A percentile compares a stretch with the other conserved stretches of the same genome.
Evolutionary conservation across 2,888 invertebrate species (phyloP).

Genomic region (Strigamia crassipes): DNA sequence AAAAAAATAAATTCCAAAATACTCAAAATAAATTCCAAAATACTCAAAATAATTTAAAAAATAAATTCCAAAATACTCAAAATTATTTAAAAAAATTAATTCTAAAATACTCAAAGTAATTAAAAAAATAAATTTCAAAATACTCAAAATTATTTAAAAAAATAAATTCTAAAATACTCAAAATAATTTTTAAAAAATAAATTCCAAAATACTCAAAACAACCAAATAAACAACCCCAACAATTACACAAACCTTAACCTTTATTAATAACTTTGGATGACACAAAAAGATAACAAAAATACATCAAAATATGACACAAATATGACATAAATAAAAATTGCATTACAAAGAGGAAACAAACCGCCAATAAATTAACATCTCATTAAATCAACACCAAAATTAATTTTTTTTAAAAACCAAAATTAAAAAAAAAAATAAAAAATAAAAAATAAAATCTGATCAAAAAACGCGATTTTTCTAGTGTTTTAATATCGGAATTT

Average conservation of each 20-base stretch:
- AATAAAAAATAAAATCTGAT: not conserved
- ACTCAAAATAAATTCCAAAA: too few species aligned
- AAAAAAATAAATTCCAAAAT: too few species aligned
- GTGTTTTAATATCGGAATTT: not conserved
- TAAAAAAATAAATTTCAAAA: too few species aligned
- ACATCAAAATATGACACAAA: not conserved
- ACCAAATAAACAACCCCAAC: not conserved
- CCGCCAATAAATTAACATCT: constrained; percentile 5
- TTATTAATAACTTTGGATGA: constrained; percentile 17
- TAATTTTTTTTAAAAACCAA: too few species aligned
- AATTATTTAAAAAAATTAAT: too few species aligned
- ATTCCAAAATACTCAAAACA: not conserved
- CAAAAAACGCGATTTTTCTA: not conserved
- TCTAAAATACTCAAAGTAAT: too few species aligned
- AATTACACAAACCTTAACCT: constrained; percentile 28
- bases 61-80: too few species aligned
- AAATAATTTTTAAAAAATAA: too few species aligned
- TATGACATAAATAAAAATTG: constrained; percentile 5
- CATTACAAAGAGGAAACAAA: constrained; percentile 6
- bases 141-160: too few species aligned
- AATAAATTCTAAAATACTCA: too few species aligned
- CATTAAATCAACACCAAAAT: constrained; percentile 27
- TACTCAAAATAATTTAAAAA: too few species aligned
- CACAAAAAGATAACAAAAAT: constrained; percentile 28
- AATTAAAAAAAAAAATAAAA: not conserved